These are phyloP conservation scores for Harpalus rufipes DNA, from an alignment of 2,888 invertebrate species.

Conservation along the genomic window DNA sequence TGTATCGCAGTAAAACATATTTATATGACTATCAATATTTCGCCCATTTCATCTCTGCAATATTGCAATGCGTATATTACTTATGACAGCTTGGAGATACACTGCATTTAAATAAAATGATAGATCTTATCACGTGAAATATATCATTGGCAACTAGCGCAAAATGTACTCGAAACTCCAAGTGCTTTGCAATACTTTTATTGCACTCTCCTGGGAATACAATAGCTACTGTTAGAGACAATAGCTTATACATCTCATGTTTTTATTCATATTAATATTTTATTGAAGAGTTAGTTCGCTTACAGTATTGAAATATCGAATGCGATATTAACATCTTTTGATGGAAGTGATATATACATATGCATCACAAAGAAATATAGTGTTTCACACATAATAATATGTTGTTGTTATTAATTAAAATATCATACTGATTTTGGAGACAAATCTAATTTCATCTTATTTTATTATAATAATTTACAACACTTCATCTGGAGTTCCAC, in stretches of 20 bases:
- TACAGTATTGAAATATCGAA: no score
- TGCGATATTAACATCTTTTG: no score
- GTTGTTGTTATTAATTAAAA: no score
- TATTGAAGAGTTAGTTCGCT: neutral
- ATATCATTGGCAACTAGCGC: conserved; percentile 40
- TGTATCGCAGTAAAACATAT: neutral
- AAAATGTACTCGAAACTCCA: neutral
- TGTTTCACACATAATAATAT: no score
- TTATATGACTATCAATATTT: conserved; percentile 13
- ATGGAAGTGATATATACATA: no score
- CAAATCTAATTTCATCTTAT: no score
- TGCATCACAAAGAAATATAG: no score
- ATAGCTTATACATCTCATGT: neutral
- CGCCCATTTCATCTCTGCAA: conserved; percentile 13
- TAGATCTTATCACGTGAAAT: conserved; percentile 32
- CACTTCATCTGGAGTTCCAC: no score
- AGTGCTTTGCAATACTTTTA: conserved; percentile 23
- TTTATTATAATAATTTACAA: no score
- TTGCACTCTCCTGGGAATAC: neutral
- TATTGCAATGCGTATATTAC: conserved; percentile 31
- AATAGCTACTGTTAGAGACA: conserved; percentile 4
- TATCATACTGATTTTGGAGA: no score
- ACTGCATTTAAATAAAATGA: conserved; percentile 46
- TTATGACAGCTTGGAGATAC: conserved; percentile 28
- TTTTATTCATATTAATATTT: conserved; percentile 28